These are phyloP conservation scores for Halocynthia aurantium DNA, from an alignment of 23 tunicate species.

Conservation along the genomic window DNA sequence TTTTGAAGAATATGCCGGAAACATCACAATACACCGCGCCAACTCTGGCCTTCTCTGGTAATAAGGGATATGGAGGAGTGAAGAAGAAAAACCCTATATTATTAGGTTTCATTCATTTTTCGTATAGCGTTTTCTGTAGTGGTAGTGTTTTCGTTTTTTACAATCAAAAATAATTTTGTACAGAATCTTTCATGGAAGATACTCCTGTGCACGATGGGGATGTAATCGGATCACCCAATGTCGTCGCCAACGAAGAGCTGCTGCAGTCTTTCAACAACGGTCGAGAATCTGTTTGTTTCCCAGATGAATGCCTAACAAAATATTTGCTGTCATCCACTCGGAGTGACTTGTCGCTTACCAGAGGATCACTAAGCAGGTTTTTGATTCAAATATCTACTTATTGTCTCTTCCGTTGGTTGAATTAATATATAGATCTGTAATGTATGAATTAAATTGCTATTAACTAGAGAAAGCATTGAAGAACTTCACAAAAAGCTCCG, in stretches of 20 bases:
- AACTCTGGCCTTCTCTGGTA: too few species aligned
- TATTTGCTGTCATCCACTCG: slow-evolving; percentile 60
- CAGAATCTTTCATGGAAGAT: slow-evolving; percentile 30
- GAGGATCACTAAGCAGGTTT: slow-evolving; percentile 79
- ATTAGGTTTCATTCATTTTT: too few species aligned
- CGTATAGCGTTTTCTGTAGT: too few species aligned
- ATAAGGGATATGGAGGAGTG: too few species aligned
- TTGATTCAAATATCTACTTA: neutral
- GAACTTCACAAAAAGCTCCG: slow-evolving; percentile 57
- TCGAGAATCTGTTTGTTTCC: slow-evolving; percentile 12
- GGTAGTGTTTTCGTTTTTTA: too few species aligned
- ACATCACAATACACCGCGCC: too few species aligned
- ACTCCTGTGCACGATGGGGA: slow-evolving; percentile 13
- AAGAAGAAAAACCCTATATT: too few species aligned
- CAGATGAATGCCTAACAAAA: slow-evolving; percentile 3
- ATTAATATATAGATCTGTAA: neutral
- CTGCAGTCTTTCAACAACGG: slow-evolving; percentile 2
- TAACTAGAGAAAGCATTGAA: slow-evolving; percentile 67
- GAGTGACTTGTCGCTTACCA: slow-evolving; percentile 36
- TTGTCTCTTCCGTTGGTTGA: neutral
- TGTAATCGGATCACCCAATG: neutral
- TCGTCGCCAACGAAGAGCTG: neutral
- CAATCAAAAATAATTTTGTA: too few species aligned
- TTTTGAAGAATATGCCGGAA: too few species aligned
- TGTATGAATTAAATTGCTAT: neutral